Percentiles rank a stretch among this genome's conserved stretches.
Conservation (phyloP, 2,888 invertebrate species). For the Ennomos fuscantarius region DNA sequence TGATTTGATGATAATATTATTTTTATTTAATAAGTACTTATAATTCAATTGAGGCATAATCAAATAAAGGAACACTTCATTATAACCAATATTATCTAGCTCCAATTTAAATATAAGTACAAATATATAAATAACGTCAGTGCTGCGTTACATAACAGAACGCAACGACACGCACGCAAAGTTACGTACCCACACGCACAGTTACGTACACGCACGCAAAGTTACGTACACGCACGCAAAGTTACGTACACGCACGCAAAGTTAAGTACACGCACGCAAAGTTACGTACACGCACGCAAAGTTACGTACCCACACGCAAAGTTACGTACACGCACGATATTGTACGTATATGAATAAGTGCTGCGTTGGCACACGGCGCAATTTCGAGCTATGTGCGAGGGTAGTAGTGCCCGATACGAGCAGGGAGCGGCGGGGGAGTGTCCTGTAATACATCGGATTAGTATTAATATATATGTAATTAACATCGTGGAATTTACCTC, state of each 20-base stretch:
- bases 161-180: neutral
- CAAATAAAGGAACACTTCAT: constrained; percentile 1
- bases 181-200: too few relatives aligned
- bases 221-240: neutral
- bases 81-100: constrained; percentile 10
- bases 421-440: constrained; percentile 78
- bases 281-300: neutral
- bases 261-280: neutral
- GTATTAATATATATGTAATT: constrained; percentile 5
- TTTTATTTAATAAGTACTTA: too few relatives aligned
- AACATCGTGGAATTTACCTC: too few relatives aligned
- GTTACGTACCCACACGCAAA: constrained; percentile 1
- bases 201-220: neutral
- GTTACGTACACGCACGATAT: constrained; percentile 3
- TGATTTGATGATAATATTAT: too few relatives aligned
- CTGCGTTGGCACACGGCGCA: constrained; percentile 23
- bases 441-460: constrained; percentile 57
- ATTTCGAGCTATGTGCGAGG: constrained; percentile 73
- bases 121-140: constrained; percentile 2
- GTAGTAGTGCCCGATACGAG: constrained; percentile 78
- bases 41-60: too few relatives aligned
- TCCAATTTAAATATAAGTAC: constrained; percentile 11
- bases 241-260: constrained; percentile 1
- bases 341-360: constrained; percentile 4
- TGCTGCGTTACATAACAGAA: neutral